A percentile compares a stretch with the other conserved stretches of the same genome.
Evolutionary conservation across 2,113 vertebrate genomes (phyloP).

Genomic region (Opisthocomus hoazin): DNA sequence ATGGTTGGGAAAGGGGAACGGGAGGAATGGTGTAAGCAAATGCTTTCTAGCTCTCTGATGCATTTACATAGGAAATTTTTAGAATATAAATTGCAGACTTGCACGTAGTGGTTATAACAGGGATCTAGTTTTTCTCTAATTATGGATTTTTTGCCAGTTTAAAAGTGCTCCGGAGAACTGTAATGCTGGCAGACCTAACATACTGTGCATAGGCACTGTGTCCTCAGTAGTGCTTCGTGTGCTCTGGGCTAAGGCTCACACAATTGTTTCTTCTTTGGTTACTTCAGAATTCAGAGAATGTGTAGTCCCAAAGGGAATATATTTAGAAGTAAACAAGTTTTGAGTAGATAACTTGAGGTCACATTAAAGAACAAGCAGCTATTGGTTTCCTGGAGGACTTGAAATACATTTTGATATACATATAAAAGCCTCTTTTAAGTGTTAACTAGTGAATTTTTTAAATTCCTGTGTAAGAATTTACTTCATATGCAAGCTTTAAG

Average conservation of each 20-base stretch:
- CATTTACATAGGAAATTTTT: fast-evolving
- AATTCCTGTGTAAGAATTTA: neutral
- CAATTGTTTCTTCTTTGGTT: neutral
- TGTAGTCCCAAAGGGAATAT: neutral
- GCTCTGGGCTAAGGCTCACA: neutral
- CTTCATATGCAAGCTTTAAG: neutral
- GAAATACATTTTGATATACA: neutral
- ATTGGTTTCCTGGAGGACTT: neutral
- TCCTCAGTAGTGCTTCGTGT: neutral
- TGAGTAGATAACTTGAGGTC: neutral
- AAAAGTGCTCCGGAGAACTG: neutral
- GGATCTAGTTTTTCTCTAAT: neutral
- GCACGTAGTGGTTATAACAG: neutral
- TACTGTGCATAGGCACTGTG: neutral
- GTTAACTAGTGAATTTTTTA: neutral
- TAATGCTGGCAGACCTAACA: neutral
- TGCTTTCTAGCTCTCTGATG: neutral
- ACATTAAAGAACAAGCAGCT: neutral
- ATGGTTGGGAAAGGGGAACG: neutral
- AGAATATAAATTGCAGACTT: neutral
- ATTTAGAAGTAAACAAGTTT: neutral
- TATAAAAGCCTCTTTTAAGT: neutral
- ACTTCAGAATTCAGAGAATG: neutral
- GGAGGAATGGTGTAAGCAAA: neutral
- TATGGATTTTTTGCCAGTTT: neutral